Evolutionary conservation across 1,140 invertebrate species (phyloP), one percentile per base, ranked within the genome.

Genomic region (Copidosoma floridanum): DNA sequence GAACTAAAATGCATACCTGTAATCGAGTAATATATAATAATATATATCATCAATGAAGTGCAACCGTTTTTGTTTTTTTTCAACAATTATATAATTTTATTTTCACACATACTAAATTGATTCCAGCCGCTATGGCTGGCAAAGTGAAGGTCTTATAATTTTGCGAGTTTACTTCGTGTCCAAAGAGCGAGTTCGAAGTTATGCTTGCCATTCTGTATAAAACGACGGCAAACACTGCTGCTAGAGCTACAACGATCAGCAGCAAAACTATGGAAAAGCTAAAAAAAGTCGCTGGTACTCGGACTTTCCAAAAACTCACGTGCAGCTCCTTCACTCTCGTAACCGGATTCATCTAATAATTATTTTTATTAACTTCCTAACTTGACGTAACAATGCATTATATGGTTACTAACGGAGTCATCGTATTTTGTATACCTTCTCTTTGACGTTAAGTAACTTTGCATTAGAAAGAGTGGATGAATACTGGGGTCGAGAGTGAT

Each of bases 141-240:
- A 91, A 91, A 67, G 95, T 86, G 55, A 95, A 83, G 58, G 91
- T 87, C 1, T 90, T 88, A 71, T 88, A 87, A 66, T 85, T 88
- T 8, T 85, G 88, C 87, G 81, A 79, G 51, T 88, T 86, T 63
- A 89, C 82, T 7, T 85, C 77, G 64, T 82, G 82, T 20, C 81
- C 81, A 69, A 83, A 82, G 26, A 88, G 90, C 90, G 65, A 92
- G 82, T 90, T 75, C 1, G 88, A 85, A 3, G 92, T 89, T 65
- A 94, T 79, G 50, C 94, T 82, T 2, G 93, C 91, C 86, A 97
- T 94, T 41, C 95, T 84, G 77, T 97, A 97, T 1, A 97, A 79
- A 65, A 97, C 93, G 23, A 97, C 93, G 12, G 88, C 94, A 59
- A 97, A 80, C 11, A 98, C 92, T 0, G 93, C 88, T 10, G 88